Evolutionary conservation across 2,888 invertebrate genomes (phyloP).

Genomic region (Phrixothrix hirtus): DNA sequence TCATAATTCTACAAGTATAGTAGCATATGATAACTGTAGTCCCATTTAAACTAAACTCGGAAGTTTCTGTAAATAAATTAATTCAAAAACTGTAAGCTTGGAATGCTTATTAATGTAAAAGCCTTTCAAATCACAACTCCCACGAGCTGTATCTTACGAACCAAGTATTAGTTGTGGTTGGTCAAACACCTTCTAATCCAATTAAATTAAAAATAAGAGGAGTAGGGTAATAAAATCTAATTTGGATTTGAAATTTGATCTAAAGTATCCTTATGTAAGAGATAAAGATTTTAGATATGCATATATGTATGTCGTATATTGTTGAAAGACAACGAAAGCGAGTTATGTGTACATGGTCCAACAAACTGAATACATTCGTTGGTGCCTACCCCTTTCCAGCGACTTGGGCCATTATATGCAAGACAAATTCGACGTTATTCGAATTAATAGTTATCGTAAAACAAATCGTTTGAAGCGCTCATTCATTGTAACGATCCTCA

Average conservation of each 20-base stretch:
- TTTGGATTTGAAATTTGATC: conserved; percentile 22
- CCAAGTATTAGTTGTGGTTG: neutral
- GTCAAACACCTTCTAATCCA: neutral
- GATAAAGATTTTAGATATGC: conserved; percentile 17
- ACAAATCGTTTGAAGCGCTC: too few relatives aligned
- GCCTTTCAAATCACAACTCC: too few relatives aligned
- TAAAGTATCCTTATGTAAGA: conserved; percentile 9
- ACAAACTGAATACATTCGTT: conserved; percentile 24
- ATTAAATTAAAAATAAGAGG: neutral
- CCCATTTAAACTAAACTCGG: neutral
- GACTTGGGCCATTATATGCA: too few relatives aligned
- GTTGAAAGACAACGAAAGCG: conserved; percentile 7
- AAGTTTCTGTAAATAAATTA: neutral
- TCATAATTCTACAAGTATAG: neutral
- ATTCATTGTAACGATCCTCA: too few relatives aligned
- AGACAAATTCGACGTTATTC: too few relatives aligned
- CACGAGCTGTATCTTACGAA: neutral
- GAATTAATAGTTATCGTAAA: too few relatives aligned
- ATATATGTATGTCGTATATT: conserved; percentile 17
- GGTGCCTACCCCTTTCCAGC: too few relatives aligned
- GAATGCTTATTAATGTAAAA: too few relatives aligned
- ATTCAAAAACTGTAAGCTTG: neutral
- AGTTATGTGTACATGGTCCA: conserved; percentile 13
- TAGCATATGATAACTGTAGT: neutral
- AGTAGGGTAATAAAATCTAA: conserved; percentile 7